phyloP scores from a whole-genome alignment of 2,888 invertebrate genomes.

The Calephelis perditalis region DNA sequence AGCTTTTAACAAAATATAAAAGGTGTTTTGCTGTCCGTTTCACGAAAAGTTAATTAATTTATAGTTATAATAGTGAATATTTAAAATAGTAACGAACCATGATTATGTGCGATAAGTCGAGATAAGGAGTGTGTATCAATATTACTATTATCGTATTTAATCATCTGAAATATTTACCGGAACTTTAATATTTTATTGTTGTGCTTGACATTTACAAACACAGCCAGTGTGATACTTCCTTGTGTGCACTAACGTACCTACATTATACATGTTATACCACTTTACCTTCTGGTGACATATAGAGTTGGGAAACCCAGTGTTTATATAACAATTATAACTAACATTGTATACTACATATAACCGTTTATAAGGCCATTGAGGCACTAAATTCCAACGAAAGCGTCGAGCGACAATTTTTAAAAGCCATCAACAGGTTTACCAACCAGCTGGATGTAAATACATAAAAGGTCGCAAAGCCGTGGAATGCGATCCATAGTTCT shows the following conservation, averaged over 20 bases:
- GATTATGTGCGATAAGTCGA: too few relatives aligned
- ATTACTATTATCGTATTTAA: too few relatives aligned
- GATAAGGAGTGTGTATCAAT: too few relatives aligned
- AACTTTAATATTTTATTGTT: background rate
- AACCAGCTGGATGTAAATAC: too few relatives aligned
- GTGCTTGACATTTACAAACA: slow-evolving; percentile 2
- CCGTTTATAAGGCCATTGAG: background rate
- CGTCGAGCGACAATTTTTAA: background rate
- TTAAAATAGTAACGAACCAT: too few relatives aligned
- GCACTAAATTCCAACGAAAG: background rate
- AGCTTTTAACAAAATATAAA: too few relatives aligned
- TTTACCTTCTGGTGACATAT: background rate
- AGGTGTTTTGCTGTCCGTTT: too few relatives aligned
- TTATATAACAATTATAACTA: slow-evolving; percentile 22
- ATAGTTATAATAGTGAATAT: too few relatives aligned
- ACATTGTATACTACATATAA: background rate
- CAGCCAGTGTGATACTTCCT: background rate
- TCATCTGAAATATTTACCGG: background rate
- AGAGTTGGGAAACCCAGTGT: slow-evolving; percentile 15
- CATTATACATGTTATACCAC: background rate
- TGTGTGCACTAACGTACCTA: background rate
- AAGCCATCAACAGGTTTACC: too few relatives aligned
- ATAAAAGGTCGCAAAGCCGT: too few relatives aligned
- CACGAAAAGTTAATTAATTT: too few relatives aligned
- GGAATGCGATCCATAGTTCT: too few relatives aligned